Evolutionary conservation across 2,888 invertebrate species (phyloP), one percentile per base, ranked within the genome.

Genomic region (Belgica antarctica): DNA sequence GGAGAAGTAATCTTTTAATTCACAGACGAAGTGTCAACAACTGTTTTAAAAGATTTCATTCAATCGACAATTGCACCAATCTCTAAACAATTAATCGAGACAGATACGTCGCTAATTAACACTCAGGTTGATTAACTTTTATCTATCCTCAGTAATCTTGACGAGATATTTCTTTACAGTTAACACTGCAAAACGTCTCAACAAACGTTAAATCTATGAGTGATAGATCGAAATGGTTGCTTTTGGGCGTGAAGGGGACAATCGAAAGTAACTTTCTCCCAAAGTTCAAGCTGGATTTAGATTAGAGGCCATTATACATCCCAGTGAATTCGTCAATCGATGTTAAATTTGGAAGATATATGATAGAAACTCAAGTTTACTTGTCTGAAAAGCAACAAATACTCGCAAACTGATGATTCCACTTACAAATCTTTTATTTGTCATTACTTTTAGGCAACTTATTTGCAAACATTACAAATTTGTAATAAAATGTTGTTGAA

Each of bases 31-130:
- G n/a, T 68, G 1, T 57, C 52, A 31, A 68, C 68, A 10, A 19
- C 17, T 7, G 8, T 28, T 0, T 4, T 70, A 17, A 70, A 36
- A 4, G 28, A 61, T 19, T 70, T 27, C 15, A 61, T 70, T 36
- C 70, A 70, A 41, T 12, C 27, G 4, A 15, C 27, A 10, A 61
- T 61, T 2, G 70, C 61, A 24, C 59, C 59, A 4, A 46, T 61
- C 10, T 70, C 70, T 12, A 70, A 70, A 22, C 47, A 70, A 31
- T 34, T 70, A 1, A 61, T 70, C 7, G 70, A 70, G 1, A 70
- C 70, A 41, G 70, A 70, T 70, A 70, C 10, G 5, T 61, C 61
- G 15, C 10, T 70, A 19, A 36, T 70, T 8, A 70, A 27, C 28
- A 61, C 70, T 17, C 70, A 70, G 22, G 70, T 70, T 12, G 5